phyloP scores from a whole-genome alignment of 1,140 invertebrate species.

The Leptinotarsa texana region DNA sequence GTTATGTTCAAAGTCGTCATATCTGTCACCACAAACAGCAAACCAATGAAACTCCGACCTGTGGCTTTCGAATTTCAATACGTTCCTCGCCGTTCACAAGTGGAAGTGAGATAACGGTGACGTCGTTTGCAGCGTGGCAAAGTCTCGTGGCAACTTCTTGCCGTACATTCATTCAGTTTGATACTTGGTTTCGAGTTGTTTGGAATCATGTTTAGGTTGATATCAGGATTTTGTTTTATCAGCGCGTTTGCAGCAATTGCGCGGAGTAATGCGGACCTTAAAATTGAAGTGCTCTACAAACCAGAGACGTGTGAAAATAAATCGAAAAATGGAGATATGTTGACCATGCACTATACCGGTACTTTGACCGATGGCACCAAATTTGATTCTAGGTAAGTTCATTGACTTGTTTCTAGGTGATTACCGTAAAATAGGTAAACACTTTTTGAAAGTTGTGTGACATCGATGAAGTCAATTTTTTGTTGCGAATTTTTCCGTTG shows the following conservation, averaged over 20 bases:
- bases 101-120: conserved; percentile 36
- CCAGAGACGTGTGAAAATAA: conserved; percentile 81
- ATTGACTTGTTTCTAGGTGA: neutral
- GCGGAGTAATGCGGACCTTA: conserved; percentile 62
- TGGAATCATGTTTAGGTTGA: conserved; percentile 10
- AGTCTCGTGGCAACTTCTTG: conserved; percentile 30
- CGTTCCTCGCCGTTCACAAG: conserved; percentile 9
- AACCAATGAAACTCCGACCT: conserved; percentile 46
- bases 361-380: conserved; percentile 85
- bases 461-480: too few species aligned
- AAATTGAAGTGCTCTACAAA: conserved; percentile 78
- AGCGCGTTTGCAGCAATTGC: conserved; percentile 29
- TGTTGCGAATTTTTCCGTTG: too few species aligned
- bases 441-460: too few species aligned
- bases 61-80: conserved; percentile 43
- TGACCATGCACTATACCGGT: conserved; percentile 93
- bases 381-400: conserved; percentile 88
- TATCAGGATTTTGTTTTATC: conserved; percentile 41
- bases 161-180: conserved; percentile 22
- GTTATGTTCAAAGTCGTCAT: too few species aligned
- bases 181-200: conserved; percentile 6
- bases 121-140: conserved; percentile 35
- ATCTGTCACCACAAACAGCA: neutral
- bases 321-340: conserved; percentile 84
- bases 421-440: too few species aligned